Conservation (phyloP, 2,888 invertebrate genomes). For the Drosophila setosimentum region DNA sequence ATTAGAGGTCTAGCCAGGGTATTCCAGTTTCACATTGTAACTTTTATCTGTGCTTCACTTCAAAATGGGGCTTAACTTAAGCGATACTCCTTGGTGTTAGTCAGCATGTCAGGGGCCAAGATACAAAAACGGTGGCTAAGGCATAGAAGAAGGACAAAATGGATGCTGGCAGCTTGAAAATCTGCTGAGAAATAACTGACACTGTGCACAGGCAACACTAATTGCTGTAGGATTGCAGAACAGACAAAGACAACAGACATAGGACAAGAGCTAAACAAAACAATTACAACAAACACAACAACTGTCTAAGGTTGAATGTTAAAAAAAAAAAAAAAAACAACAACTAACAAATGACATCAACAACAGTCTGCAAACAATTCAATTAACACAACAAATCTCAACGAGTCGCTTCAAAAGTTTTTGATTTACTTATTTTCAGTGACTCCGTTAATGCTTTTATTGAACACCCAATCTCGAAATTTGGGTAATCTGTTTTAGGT, state of each 20-base stretch:
- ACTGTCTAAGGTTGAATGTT: slow-evolving; percentile 2
- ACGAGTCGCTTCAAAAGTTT: slow-evolving; percentile 35
- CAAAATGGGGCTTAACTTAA: slow-evolving; percentile 19
- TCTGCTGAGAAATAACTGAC: slow-evolving; percentile 62
- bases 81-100: slow-evolving; percentile 47
- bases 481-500: not conserved
- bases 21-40: slow-evolving; percentile 2
- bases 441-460: slow-evolving; percentile 6
- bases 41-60: not conserved
- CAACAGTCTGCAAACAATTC: slow-evolving; percentile 55
- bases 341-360: slow-evolving; percentile 30
- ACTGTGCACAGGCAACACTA: slow-evolving; percentile 68
- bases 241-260: slow-evolving; percentile 34
- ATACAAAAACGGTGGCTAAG: slow-evolving; percentile 1
- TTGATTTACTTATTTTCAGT: slow-evolving; percentile 8
- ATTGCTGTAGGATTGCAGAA: slow-evolving; percentile 69
- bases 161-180: slow-evolving; percentile 45
- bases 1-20: slow-evolving; percentile 6
- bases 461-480: not conserved
- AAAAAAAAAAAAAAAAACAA: slow-evolving; percentile 5
- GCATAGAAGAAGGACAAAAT: slow-evolving; percentile 20
- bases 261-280: slow-evolving; percentile 40
- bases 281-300: slow-evolving; percentile 40
- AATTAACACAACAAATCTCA: slow-evolving; percentile 63
- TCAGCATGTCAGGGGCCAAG: slow-evolving; percentile 32